phyloP scores from a whole-genome alignment of 2,113 vertebrate species.

The Gavialis gangeticus region DNA sequence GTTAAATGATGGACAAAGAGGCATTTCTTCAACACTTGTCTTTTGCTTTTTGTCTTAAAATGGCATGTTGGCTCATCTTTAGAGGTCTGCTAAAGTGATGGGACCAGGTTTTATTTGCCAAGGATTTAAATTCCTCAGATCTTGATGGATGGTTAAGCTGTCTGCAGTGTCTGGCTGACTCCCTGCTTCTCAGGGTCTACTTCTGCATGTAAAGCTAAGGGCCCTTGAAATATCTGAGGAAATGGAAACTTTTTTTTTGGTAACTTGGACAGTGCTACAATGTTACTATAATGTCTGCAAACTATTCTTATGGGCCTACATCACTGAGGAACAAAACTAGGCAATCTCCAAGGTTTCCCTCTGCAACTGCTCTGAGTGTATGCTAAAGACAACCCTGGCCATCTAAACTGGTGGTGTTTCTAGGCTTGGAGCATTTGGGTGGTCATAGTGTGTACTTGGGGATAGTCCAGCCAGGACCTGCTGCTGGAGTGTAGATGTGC shows the following conservation, averaged over 20 bases:
- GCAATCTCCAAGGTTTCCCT: too few relatives aligned
- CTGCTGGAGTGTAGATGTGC: too few relatives aligned
- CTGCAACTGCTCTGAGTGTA: too few relatives aligned
- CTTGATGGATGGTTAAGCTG: not conserved
- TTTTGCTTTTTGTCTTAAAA: not conserved
- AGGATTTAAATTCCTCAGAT: not conserved
- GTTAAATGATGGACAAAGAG: not conserved
- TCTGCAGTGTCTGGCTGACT: not conserved
- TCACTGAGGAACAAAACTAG: not conserved
- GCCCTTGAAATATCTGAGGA: not conserved
- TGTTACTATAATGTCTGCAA: not conserved
- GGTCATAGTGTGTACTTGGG: too few relatives aligned
- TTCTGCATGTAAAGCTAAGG: not conserved
- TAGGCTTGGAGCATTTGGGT: too few relatives aligned
- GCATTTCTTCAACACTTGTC: conserved; percentile 31
- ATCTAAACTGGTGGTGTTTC: too few relatives aligned
- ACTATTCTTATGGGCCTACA: not conserved
- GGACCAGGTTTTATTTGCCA: not conserved
- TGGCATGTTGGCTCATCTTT: not conserved
- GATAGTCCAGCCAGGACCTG: too few relatives aligned
- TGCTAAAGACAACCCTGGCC: too few relatives aligned
- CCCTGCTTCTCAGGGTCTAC: not conserved
- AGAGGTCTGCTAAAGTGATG: not conserved
- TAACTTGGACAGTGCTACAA: not conserved
- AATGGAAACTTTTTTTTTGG: not conserved